phyloP scores from a whole-genome alignment of 2,888 invertebrate genomes.

The Carabus problematicus region DNA sequence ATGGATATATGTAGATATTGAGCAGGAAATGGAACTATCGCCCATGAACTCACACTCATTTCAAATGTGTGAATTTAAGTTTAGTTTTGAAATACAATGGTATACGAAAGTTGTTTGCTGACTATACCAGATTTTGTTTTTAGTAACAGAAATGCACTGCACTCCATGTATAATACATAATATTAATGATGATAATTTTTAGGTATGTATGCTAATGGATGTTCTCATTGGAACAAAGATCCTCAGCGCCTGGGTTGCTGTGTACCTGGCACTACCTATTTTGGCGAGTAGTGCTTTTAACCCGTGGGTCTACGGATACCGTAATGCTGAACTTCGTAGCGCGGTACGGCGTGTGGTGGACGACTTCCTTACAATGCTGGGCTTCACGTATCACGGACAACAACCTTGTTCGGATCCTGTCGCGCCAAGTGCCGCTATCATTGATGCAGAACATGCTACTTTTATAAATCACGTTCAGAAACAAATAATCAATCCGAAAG shows the following conservation, averaged over 20 bases:
- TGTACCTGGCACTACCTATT: conserved; percentile 66
- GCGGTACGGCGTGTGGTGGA: conserved; percentile 66
- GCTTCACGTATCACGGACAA: conserved; percentile 57
- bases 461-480: conserved; percentile 56
- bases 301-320: conserved; percentile 72
- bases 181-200: conserved; percentile 49
- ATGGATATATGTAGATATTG: no score
- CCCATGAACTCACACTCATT: no score
- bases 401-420: conserved; percentile 52
- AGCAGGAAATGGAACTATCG: no score
- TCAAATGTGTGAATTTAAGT: no score
- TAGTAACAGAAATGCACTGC: no score
- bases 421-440: conserved; percentile 56
- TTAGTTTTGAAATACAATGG: no score
- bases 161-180: no score
- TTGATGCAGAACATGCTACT: conserved; percentile 56
- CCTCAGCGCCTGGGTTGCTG: conserved; percentile 62
- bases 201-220: conserved; percentile 64
- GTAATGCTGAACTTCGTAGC: conserved; percentile 67
- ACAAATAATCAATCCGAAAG: conserved; percentile 42
- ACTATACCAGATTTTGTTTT: no score
- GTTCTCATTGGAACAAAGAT: conserved; percentile 62
- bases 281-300: conserved; percentile 67
- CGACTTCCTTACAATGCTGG: conserved; percentile 60
- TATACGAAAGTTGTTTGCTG: no score